These are phyloP conservation scores for Daboia siamensis DNA, from an alignment of 2,113 vertebrate species.

Conservation along the genomic window DNA sequence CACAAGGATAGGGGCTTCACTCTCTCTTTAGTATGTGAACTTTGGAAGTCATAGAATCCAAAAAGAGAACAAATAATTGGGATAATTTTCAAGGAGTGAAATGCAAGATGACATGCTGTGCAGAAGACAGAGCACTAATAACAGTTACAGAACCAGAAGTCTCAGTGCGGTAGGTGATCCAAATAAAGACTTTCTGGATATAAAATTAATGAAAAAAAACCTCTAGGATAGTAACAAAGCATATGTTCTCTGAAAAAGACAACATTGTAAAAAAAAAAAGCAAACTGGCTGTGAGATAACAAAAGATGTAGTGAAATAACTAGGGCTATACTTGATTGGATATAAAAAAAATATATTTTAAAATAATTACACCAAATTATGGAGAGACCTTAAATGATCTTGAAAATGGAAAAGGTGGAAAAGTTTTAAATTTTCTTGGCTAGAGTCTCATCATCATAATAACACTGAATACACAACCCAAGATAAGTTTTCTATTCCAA, in stretches of 20 bases:
- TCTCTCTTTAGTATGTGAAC: not conserved
- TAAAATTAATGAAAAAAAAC: not conserved
- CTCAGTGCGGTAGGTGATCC: not conserved
- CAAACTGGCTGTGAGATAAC: not conserved
- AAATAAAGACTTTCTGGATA: not conserved
- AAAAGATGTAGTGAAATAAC: not conserved
- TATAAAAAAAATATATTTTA: not conserved
- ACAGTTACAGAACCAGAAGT: not conserved
- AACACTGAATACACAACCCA: not conserved
- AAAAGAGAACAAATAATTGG: not conserved
- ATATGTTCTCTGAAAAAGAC: not conserved
- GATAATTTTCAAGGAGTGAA: not conserved
- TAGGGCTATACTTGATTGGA: not conserved
- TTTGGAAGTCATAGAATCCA: not conserved
- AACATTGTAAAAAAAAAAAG: not conserved
- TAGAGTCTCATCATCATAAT: not conserved
- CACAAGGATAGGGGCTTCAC: not conserved
- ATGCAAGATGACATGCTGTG: not conserved
- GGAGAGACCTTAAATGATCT: not conserved
- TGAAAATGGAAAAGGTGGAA: not conserved
- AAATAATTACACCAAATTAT: not conserved
- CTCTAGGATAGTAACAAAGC: not conserved
- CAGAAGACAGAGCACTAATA: not conserved
- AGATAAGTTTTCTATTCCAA: not conserved
- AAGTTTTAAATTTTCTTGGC: not conserved